Base-by-base conservation (phyloP, 92 coral and sea anemone genomes). In the Anthopleura xanthogrammica region DNA sequence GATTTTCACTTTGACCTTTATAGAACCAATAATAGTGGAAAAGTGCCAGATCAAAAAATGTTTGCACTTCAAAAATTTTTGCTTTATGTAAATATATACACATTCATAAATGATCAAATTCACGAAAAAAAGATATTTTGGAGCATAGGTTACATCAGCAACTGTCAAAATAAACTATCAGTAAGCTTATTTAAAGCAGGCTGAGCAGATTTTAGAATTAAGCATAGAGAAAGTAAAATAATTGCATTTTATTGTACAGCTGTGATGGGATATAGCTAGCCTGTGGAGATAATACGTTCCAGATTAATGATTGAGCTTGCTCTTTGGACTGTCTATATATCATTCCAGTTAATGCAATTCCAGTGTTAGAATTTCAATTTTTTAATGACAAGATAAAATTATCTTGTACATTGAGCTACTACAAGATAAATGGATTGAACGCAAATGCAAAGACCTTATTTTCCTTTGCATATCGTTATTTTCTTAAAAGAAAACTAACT, bases 11-110 rank as follows among this genome's bases (percentile, higher is more conserved):
- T 42, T 78, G 41, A 36, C n/a, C 43, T 20, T 54, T 29, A 12
- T 0, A 54, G 12, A 22, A 20, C 29, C 12, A 20, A 24, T 79
- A 79, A 79, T 79, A 58, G 82, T 79, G 82, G 82, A 79, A 56
- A 20, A 1, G 52, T 79, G 82, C 82, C 82, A 79, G 52, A 62
- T 56, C 19, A 16, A 39, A 24, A 12, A 68, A 7, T 68, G 17
- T 68, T 68, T 68, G 41, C 36, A 8, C 40, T 68, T 54, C 12
- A 62, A 13, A 79, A 2, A 7, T 57, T 5, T 39, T 19, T 79
- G 29, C n/a, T 60, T 9, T 22, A 41, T 43, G 24, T 43, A 7
- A 54, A 54, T 11, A 54, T 54, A 9, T 54, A 14, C 58, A 54
- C 58, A 68, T 68, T 10, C 42, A 68, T 68, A 12, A 23, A 36